Conservation (phyloP, 1,140 invertebrate genomes). For the Zaprionus taronus region DNA sequence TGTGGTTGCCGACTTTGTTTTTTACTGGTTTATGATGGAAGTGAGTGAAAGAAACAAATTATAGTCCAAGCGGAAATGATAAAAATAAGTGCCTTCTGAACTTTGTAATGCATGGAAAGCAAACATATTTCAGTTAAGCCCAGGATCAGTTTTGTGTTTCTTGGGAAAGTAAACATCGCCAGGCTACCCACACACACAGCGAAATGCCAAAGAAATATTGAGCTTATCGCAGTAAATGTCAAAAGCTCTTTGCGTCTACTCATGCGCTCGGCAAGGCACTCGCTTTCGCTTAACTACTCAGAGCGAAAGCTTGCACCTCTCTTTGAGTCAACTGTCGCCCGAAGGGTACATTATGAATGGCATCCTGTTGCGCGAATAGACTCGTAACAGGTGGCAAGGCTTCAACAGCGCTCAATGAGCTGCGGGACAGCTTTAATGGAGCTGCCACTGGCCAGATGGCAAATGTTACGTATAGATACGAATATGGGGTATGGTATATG, state of each 20-base stretch:
- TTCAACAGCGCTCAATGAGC: slow-evolving; percentile 20
- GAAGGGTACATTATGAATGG: slow-evolving; percentile 67
- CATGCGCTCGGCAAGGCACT: slow-evolving; percentile 55
- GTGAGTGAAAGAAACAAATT: no score
- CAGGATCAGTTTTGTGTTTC: slow-evolving; percentile 9
- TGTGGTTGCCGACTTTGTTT: no score
- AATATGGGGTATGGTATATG: slow-evolving; percentile 8
- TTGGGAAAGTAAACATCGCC: background rate
- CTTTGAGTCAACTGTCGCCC: slow-evolving; percentile 28
- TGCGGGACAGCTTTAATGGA: slow-evolving; percentile 62
- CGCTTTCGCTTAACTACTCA: slow-evolving; percentile 3
- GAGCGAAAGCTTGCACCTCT: slow-evolving; percentile 43
- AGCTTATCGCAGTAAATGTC: background rate
- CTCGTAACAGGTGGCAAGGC: slow-evolving; percentile 77
- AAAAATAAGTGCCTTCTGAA: background rate
- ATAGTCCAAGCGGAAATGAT: background rate
- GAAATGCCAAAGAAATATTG: background rate
- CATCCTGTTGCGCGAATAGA: slow-evolving; percentile 73
- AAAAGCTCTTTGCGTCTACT: slow-evolving; percentile 41
- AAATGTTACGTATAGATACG: slow-evolving; percentile 1
- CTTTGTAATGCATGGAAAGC: background rate
- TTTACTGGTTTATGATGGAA: no score
- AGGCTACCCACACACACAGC: background rate
- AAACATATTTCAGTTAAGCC: background rate
- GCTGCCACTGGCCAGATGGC: slow-evolving; percentile 39